Base-by-base conservation (phyloP, 2,797 vertebrate genomes). In the Falco novaeseelandiae region DNA sequence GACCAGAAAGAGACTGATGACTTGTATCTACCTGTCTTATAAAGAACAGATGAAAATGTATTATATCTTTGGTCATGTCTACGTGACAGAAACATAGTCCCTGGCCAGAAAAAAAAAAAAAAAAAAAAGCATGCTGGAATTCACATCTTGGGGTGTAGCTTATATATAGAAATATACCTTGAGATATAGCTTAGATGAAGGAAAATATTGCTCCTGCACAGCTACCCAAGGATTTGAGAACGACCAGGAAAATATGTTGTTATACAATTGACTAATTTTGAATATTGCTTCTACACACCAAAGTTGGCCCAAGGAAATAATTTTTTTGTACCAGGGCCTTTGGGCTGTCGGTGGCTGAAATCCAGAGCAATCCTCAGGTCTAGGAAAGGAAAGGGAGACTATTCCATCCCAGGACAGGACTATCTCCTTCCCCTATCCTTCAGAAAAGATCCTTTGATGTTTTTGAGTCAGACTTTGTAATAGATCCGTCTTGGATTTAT, bases 171-270 rank as follows among this genome's bases (percentile, higher is more conserved):
- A 54, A 69, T 21, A 9, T 5, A 21, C 44, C 20, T 38, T 54
- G 21, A 58, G 44, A 19, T 63, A 26, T 6, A 63, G 8, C 14
- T 77, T 88, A 59, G 23, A 34, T 52, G 46, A 78, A 77, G 36
- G 6, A 34, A 76, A 36, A 17, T 27, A 32, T 8, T 19, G 6
- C 6, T 73, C 10, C 30, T 52, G 6, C 10, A 36, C 2, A 63
- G 34, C 10, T 25, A 65, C 4, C 14, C n/a, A 42, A 61, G 17
- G 10, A 57, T 79, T 48, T 66, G 40, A 52, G 23, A 80, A 55
- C 16, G 18, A 66, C 14, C 46, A 40, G 30, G 62, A 90, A 52
- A 23, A 14, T 23, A 7, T 0, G 0, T 0, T 57, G 17, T 26
- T 51, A 9, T 23, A 23, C 7, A 67, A n/a, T 5, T 23, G 12